These are phyloP conservation scores for Stegostoma tigrinum DNA, from an alignment of 2,113 vertebrate species.

Conservation along the genomic window DNA sequence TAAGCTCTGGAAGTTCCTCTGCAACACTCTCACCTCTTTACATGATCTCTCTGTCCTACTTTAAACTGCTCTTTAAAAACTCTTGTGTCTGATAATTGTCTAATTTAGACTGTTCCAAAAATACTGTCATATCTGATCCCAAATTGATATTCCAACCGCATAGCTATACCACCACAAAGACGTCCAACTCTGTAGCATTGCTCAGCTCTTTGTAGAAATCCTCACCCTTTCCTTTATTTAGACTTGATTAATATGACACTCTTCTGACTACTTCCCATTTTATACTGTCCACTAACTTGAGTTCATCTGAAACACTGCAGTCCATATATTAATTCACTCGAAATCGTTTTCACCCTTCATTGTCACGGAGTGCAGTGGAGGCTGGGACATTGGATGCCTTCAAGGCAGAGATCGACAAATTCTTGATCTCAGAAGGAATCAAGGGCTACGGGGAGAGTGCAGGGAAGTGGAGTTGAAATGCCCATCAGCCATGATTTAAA, in stretches of 20 bases:
- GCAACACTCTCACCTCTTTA: neutral
- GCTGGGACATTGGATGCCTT: too few species aligned
- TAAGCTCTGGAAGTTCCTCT: neutral
- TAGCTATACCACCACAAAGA: neutral
- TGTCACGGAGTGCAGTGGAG: too few species aligned
- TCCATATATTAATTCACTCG: too few species aligned
- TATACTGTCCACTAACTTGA: neutral
- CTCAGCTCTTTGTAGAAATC: neutral
- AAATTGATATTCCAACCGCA: too few species aligned
- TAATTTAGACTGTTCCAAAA: neutral
- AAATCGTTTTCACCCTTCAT: too few species aligned
- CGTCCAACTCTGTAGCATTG: neutral
- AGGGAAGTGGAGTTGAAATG: too few species aligned
- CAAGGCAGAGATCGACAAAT: too few species aligned
- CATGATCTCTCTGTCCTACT: neutral
- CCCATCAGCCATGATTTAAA: too few species aligned
- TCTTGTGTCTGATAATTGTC: neutral
- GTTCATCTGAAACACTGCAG: too few species aligned
- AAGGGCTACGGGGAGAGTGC: too few species aligned
- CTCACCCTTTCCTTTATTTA: neutral
- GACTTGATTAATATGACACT: neutral
- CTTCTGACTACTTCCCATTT: too few species aligned
- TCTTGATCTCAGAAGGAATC: too few species aligned
- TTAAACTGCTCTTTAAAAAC: neutral
- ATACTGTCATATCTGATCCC: neutral